phyloP scores from a whole-genome alignment of 2,113 vertebrate species.

The Thalassoma bifasciatum region DNA sequence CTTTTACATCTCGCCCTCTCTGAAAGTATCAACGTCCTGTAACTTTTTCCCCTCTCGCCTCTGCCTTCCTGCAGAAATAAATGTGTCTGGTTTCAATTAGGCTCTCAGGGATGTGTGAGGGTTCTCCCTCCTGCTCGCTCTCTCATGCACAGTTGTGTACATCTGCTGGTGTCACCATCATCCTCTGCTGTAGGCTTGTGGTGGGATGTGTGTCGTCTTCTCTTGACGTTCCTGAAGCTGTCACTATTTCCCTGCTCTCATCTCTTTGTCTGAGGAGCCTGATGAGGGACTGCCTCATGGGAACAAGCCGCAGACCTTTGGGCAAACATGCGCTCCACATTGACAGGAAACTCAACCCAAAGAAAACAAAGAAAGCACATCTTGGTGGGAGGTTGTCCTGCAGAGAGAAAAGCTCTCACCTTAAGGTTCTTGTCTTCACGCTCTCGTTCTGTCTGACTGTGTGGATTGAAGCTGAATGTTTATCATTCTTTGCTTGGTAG shows the following conservation, averaged over 20 bases:
- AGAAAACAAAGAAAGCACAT: conserved; percentile 41
- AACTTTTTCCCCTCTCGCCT: not conserved
- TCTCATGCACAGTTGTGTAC: conserved; percentile 3
- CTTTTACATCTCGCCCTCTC: not conserved
- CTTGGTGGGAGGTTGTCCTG: conserved; percentile 15
- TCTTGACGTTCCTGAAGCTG: conserved; percentile 5
- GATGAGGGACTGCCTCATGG: not conserved
- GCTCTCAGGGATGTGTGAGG: conserved; percentile 52
- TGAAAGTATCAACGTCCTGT: conserved; percentile 7
- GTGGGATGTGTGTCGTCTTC: not conserved
- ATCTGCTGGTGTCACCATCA: conserved; percentile 18
- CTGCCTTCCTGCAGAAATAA: conserved; percentile 37
- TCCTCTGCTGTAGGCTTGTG: conserved; percentile 9
- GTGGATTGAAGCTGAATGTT: conserved; percentile 23
- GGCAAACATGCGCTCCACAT: conserved; percentile 12
- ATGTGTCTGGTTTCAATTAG: conserved; percentile 73
- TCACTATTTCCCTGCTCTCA: conserved; percentile 29
- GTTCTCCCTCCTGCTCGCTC: conserved; percentile 16
- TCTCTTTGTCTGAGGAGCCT: conserved; percentile 1
- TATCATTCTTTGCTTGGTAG: conserved; percentile 20
- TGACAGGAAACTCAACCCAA: conserved; percentile 15
- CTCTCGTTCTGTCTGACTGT: conserved; percentile 16
- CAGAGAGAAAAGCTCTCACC: not conserved
- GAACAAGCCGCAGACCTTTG: conserved; percentile 23
- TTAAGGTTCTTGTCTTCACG: conserved; percentile 11